Percentiles rank a stretch among this genome's conserved stretches.
Evolutionary conservation across 2,888 invertebrate genomes (phyloP).

Genomic region (Acanthopleura granulata): DNA sequence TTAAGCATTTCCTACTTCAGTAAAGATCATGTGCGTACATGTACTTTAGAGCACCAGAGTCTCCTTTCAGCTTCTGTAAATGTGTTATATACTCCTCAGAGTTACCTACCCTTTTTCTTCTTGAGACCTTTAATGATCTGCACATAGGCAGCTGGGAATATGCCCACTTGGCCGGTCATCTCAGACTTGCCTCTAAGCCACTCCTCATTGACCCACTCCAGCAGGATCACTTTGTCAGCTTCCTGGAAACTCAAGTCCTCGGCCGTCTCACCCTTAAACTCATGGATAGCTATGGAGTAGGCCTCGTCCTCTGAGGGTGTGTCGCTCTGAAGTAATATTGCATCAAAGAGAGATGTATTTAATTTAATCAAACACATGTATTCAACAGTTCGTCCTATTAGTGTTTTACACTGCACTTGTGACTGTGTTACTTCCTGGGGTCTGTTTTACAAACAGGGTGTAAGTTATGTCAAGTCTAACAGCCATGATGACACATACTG

Average conservation of each 20-base stretch:
- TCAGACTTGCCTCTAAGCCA: slow-evolving; percentile 55
- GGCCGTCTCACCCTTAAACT: neutral
- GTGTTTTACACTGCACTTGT: neutral
- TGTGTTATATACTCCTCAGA: no score
- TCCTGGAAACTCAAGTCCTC: slow-evolving; percentile 38
- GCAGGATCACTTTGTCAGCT: slow-evolving; percentile 50
- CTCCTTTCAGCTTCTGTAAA: no score
- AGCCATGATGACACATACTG: no score
- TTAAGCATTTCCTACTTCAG: no score
- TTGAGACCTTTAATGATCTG: slow-evolving; percentile 45
- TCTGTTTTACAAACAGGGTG: no score
- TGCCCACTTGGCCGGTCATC: slow-evolving; percentile 43
- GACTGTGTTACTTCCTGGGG: neutral
- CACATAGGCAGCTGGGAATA: slow-evolving; percentile 61
- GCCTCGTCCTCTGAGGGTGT: neutral
- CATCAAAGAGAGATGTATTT: no score
- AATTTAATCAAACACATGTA: no score
- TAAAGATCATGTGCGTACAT: no score
- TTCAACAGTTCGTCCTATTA: no score
- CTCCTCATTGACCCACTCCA: slow-evolving; percentile 49
- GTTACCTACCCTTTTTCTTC: neutral
- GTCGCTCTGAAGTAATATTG: no score
- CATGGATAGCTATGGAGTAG: neutral
- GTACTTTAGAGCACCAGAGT: no score
- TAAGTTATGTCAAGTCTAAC: no score